phyloP scores from a whole-genome alignment of 2,113 vertebrate genomes.

The Labeo rohita region DNA sequence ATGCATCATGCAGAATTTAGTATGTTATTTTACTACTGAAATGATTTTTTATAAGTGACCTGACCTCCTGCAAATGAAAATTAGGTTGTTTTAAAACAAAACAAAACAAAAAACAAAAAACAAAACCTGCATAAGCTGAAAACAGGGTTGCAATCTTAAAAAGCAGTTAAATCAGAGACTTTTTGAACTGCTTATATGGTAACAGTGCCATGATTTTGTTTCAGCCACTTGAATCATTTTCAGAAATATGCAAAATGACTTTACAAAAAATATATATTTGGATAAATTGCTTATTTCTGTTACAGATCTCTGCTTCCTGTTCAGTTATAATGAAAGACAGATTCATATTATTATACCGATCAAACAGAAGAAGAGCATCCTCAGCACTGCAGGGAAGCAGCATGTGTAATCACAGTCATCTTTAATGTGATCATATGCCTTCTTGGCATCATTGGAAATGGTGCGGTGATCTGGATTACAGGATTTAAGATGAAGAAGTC shows the following conservation, averaged over 20 bases:
- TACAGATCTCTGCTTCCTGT: not conserved
- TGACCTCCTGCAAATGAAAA: too few relatives aligned
- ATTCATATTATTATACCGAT: fast-evolving
- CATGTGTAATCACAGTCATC: constrained; percentile 62
- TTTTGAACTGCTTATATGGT: too few relatives aligned
- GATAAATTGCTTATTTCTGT: not conserved
- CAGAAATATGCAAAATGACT: not conserved
- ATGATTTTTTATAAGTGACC: too few relatives aligned
- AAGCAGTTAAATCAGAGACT: too few relatives aligned
- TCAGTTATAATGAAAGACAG: fast-evolving
- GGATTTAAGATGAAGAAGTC: constrained; percentile 89
- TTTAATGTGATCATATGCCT: constrained; percentile 79
- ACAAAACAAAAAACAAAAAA: too few relatives aligned
- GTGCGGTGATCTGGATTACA: constrained; percentile 85
- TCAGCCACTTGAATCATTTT: too few relatives aligned
- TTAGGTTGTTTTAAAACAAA: too few relatives aligned
- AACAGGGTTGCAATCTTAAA: too few relatives aligned
- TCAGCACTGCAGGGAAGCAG: constrained; percentile 42
- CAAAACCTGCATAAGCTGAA: too few relatives aligned
- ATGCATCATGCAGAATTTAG: too few relatives aligned
- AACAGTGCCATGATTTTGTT: too few relatives aligned
- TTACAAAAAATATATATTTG: not conserved
- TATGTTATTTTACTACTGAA: too few relatives aligned
- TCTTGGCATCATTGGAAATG: constrained; percentile 86
- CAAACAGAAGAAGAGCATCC: fast-evolving